These are phyloP conservation scores for Chelidonichthys spinosus DNA, from an alignment of 2,797 vertebrate species.

Conservation along the genomic window DNA sequence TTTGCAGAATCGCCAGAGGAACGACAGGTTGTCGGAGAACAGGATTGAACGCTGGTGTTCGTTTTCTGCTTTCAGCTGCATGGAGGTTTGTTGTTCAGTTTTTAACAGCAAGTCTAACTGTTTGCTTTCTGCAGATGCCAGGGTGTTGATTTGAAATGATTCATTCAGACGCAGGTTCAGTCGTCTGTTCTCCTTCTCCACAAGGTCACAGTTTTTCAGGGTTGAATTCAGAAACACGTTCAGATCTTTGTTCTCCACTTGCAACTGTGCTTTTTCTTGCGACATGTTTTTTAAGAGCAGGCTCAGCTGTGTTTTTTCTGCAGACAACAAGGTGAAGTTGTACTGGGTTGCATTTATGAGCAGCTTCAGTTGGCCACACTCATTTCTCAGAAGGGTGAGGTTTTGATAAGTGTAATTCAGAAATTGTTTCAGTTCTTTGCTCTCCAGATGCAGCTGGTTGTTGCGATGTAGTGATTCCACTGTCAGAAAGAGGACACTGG, in stretches of 20 bases:
- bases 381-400: neutral
- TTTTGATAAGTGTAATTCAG: neutral
- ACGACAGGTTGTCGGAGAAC: constrained; percentile 11
- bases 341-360: neutral
- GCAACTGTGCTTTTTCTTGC: neutral
- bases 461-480: neutral
- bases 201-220: neutral
- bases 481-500: neutral
- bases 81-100: neutral
- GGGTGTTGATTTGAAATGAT: too few species aligned
- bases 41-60: constrained; percentile 16
- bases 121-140: too few species aligned
- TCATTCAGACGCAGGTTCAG: neutral
- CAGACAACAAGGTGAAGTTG: neutral
- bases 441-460: neutral
- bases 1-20: constrained; percentile 24
- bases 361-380: neutral
- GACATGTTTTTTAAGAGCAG: neutral
- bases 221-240: neutral
- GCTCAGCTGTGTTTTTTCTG: neutral
- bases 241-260: neutral
- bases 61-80: neutral
- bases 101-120: neutral
- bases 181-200: neutral
- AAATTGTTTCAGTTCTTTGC: too few species aligned